phyloP scores from a whole-genome alignment of 1,140 invertebrate genomes.

The Hetaerina americana region DNA sequence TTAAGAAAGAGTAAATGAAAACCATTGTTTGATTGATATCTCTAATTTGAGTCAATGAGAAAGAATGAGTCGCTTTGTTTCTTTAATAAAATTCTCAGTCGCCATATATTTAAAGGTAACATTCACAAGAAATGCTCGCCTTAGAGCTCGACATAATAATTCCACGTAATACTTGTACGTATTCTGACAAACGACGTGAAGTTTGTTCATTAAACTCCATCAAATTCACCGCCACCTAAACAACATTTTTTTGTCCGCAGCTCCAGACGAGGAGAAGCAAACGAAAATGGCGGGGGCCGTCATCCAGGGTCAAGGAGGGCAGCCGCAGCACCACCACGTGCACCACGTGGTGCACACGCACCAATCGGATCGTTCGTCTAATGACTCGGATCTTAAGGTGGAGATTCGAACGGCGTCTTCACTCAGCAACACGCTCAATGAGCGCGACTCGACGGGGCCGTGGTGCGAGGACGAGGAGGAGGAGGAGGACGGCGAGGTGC shows the following conservation, averaged over 20 bases:
- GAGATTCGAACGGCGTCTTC: conserved; percentile 75
- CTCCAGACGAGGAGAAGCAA: not conserved
- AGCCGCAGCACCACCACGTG: not conserved
- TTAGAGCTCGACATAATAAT: no score
- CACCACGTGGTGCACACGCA: conserved; percentile 20
- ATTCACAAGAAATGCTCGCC: no score
- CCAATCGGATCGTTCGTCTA: conserved; percentile 76
- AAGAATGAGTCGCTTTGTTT: no score
- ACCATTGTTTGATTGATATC: no score
- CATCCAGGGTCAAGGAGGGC: not conserved
- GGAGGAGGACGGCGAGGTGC: conserved; percentile 36
- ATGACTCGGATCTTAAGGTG: conserved; percentile 79
- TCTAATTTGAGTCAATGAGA: no score
- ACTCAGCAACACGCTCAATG: conserved; percentile 46
- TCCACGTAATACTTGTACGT: no score
- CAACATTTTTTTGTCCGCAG: not conserved
- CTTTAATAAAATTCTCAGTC: no score
- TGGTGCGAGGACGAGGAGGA: conserved; percentile 40
- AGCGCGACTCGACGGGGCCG: not conserved
- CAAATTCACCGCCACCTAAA: no score
- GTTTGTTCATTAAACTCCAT: no score
- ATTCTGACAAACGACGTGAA: no score
- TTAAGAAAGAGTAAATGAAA: no score
- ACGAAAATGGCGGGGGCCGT: not conserved
- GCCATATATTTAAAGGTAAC: no score